Conservation (phyloP, 1,140 invertebrate species). For the Drosophila sucinea region DNA sequence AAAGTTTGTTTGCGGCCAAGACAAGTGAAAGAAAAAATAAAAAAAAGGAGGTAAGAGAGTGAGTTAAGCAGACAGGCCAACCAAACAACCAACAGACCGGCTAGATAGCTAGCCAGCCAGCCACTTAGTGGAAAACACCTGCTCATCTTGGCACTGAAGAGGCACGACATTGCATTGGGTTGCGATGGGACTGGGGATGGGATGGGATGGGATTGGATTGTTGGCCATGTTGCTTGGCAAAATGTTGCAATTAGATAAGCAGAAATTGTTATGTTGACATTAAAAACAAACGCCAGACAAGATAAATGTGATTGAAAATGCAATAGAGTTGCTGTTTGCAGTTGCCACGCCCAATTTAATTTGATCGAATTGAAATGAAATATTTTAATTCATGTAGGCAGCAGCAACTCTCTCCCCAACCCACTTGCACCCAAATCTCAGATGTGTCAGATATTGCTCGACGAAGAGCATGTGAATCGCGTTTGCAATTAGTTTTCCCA, state of each 20-base stretch:
- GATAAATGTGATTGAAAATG: slow-evolving; percentile 50
- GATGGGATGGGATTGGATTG: neutral
- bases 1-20: slow-evolving; percentile 37
- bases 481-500: slow-evolving; percentile 76
- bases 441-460: slow-evolving; percentile 41
- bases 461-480: slow-evolving; percentile 40
- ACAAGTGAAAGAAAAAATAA: slow-evolving; percentile 48
- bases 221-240: slow-evolving; percentile 45
- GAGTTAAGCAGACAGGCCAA: slow-evolving; percentile 51
- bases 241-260: slow-evolving; percentile 81
- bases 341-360: slow-evolving; percentile 28
- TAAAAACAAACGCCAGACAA: slow-evolving; percentile 54
- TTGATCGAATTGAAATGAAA: slow-evolving; percentile 36
- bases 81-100: slow-evolving; percentile 16
- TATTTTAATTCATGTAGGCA: slow-evolving; percentile 63
- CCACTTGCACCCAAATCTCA: slow-evolving; percentile 56
- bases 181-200: neutral
- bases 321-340: neutral
- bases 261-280: slow-evolving; percentile 81
- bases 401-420: slow-evolving; percentile 16
- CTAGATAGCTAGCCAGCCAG: slow-evolving; percentile 52
- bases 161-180: slow-evolving; percentile 11
- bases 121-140: slow-evolving; percentile 72
- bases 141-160: slow-evolving; percentile 46
- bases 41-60: neutral